Evolutionary conservation across 2,888 invertebrate genomes (phyloP), one percentile per base, ranked within the genome.

Genomic region (Sinotaia quadrata): DNA sequence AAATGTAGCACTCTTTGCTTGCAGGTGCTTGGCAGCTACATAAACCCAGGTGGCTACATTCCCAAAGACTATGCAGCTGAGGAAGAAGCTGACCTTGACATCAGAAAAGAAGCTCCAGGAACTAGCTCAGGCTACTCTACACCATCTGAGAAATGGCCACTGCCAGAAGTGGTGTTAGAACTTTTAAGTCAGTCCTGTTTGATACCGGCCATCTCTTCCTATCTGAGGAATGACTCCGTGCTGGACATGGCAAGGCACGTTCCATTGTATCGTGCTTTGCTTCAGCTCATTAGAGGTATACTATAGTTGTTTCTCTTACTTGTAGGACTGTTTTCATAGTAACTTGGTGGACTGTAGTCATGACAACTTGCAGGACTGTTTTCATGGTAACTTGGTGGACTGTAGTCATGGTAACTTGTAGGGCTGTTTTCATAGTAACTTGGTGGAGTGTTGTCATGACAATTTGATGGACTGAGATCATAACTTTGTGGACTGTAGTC

Each of bases 231-330:
- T 84, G 97, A 97, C 89, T 97, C 97, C 90, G 97, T 97, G 78
- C 89, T 97, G 88, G 97, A 97, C 89, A 96, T 97, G 94, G 95
- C 97, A n/a, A 92, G 96, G 24, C 97, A 97, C 90, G 95, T 97
- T 89, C 96, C 96, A 33, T 91, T 97, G 81, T 97, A 97, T 89
- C 92, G 94, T 78, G 93, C 95, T 4, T 78, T 96, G 83, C 89
- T 97, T 79, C 93, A 94, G 78, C 89, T 95, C 75, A 91, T 96
- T 73, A 91, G 96, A 75, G 94, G 65, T 65, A 4, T 95, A 18
- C 7, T 21, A 15, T n/a, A 47, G 47, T 47, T 7, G 0, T n/a
- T n/a, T n/a, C n/a, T n/a, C n/a, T n/a, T n/a, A n/a, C n/a, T n/a
- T n/a, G n/a, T n/a, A n/a, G n/a, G n/a, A n/a, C n/a, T n/a, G n/a